Evolutionary conservation across 2,797 vertebrate genomes (phyloP).

Genomic region (Acanthurus lineatus): DNA sequence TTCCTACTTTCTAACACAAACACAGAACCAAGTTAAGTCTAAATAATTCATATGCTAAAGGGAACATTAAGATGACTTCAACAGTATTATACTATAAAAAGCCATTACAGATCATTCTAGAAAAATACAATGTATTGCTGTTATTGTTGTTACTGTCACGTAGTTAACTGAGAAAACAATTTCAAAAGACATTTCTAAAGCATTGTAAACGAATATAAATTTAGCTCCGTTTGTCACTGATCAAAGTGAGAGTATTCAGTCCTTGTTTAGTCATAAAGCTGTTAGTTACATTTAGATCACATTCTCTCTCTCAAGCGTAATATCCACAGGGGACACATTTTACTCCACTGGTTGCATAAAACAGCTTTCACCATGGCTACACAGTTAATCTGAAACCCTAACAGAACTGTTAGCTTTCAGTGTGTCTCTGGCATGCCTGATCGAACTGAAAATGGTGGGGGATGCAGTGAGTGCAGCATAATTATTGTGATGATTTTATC

Average conservation of each 20-base stretch:
- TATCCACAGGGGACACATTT: conserved; percentile 8
- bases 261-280: conserved; percentile 24
- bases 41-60: conserved; percentile 42
- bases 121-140: conserved; percentile 17
- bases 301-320: conserved; percentile 6
- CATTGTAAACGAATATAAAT: conserved; percentile 16
- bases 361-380: not conserved
- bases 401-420: conserved; percentile 1
- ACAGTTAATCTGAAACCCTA: conserved; percentile 20
- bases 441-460: not conserved
- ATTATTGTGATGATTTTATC: conserved; percentile 13
- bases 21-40: conserved; percentile 33
- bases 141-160: not conserved
- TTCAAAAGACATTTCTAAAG: conserved; percentile 1
- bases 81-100: conserved; percentile 19
- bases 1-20: conserved; percentile 35
- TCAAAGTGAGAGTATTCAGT: conserved; percentile 16
- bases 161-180: conserved; percentile 7
- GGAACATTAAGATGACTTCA: conserved; percentile 32
- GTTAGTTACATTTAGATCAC: conserved; percentile 21
- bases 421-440: too few species aligned
- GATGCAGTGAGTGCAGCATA: conserved; percentile 11
- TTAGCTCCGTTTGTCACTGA: conserved; percentile 25
- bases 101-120: conserved; percentile 25
- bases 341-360: not conserved